Evolutionary conservation across 1,140 invertebrate genomes (phyloP).

Genomic region (Drosophila bifasciata): DNA sequence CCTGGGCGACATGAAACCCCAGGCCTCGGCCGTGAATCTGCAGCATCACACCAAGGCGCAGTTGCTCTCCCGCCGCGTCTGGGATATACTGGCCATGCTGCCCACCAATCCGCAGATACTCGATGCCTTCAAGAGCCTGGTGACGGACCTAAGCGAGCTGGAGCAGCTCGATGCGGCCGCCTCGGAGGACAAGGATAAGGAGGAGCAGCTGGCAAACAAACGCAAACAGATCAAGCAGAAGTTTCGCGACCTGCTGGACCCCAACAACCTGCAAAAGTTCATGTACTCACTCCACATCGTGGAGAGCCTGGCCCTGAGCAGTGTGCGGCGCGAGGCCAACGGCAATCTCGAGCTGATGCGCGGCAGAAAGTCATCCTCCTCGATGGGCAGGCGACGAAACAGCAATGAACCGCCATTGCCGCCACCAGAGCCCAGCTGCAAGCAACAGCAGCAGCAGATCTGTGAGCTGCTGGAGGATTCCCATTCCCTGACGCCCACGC

Average conservation of each 20-base stretch:
- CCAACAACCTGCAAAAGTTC: conserved; percentile 94
- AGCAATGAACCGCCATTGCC: conserved; percentile 60
- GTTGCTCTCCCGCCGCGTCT: conserved; percentile 94
- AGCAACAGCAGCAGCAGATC: conserved; percentile 38
- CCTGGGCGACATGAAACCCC: conserved; percentile 92
- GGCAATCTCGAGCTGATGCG: conserved; percentile 65
- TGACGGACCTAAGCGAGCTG: conserved; percentile 83
- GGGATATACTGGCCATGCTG: conserved; percentile 96
- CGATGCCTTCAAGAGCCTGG: conserved; percentile 91
- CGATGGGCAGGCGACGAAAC: conserved; percentile 50
- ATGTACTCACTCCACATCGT: conserved; percentile 98
- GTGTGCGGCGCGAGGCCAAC: conserved; percentile 57
- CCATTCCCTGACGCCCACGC: conserved; percentile 35
- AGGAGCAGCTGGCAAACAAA: conserved; percentile 64
- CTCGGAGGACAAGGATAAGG: conserved; percentile 40
- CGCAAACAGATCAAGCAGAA: conserved; percentile 84
- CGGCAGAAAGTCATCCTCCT: conserved; percentile 45
- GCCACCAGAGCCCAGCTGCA: conserved; percentile 44
- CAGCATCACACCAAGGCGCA: conserved; percentile 95
- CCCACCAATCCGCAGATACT: conserved; percentile 94
- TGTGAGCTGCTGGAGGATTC: conserved; percentile 41
- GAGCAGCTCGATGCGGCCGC: conserved; percentile 47
- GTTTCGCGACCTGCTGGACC: conserved; percentile 91
- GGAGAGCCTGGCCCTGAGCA: conserved; percentile 86
- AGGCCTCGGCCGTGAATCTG: conserved; percentile 87